These are phyloP conservation scores for Ptilonorhynchus violaceus DNA, from an alignment of 2,113 vertebrate genomes.

Conservation along the genomic window DNA sequence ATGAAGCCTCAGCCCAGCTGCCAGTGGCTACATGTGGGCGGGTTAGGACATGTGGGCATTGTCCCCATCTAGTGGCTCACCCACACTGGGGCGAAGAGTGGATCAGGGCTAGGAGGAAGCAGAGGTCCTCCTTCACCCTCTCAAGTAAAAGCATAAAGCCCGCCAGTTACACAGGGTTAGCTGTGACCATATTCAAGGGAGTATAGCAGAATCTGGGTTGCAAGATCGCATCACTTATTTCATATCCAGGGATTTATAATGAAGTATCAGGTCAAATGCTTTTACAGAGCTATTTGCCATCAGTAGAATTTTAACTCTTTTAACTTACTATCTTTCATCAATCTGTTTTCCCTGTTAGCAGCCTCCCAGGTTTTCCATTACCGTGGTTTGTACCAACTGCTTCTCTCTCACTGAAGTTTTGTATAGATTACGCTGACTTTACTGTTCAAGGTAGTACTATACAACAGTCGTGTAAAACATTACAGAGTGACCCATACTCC, in stretches of 20 bases:
- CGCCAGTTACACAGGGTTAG: not conserved
- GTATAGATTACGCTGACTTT: not conserved
- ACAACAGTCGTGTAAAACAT: not conserved
- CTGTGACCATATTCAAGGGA: not conserved
- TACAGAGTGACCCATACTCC: not conserved
- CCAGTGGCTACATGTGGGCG: not conserved
- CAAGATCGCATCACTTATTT: not conserved
- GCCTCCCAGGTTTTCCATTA: not conserved
- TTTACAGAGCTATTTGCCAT: not conserved
- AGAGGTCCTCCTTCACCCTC: not conserved
- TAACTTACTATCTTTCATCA: not conserved
- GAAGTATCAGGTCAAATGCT: not conserved
- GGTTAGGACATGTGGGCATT: not conserved
- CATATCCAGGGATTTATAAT: not conserved
- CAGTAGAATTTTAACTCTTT: not conserved
- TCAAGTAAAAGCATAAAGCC: not conserved
- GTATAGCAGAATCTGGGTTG: not conserved
- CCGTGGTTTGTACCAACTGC: not conserved
- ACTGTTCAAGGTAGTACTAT: not conserved
- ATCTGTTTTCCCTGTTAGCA: not conserved
- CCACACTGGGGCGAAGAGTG: not conserved
- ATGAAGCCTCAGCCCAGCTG: not conserved
- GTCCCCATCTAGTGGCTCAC: slow-evolving; percentile 57
- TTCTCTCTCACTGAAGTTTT: not conserved
- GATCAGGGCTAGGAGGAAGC: not conserved